Base-by-base conservation (phyloP, 2,888 invertebrate genomes). In the Serripes groenlandicus region DNA sequence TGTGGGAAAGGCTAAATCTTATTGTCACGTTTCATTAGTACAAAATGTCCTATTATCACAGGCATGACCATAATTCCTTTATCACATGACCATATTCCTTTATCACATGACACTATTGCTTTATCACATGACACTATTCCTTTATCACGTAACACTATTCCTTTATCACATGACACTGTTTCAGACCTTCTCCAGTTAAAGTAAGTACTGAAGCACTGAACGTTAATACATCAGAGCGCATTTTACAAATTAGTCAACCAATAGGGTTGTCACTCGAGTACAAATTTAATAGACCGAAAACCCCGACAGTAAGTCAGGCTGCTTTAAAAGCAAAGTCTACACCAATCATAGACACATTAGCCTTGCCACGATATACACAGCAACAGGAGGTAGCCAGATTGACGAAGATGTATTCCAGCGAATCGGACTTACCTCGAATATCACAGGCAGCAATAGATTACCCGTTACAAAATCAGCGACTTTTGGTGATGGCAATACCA, bases 301-400 rank as follows among this genome's bases (percentile, higher is more conserved):
- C 75, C 0, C 64, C 68, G 9, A 73, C 78, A 3, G 62, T 83
- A 9, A 71, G 56, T 23, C 5, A 32, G n/a, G 37, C 62, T n/a
- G 78, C 82, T 3, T n/a, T 82, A 18, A 74, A 54, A 28, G 78
- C 78, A 3, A 66, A 58, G 30, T 35, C 71, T 34, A 56, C 82
- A 1, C 0, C 75, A 18, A 58, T n/a, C 34, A 49, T 78, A 4
- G 83, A 78, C 62, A 15, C 42, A 1, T 62, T 83, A 0, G 78
- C 83, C 30, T 37, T 49, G 42, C 83, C 83, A 2, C 30, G 83
- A 52, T 78, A 72, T 32, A 83, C 76, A 4, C 71, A 79, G n/a
- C 23, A 49, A n/a, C 75, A 76, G 28, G 83, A 83, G 37, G 30
- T 54, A 23, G 49, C 15, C 1, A 26, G 78, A 42, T 35, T 56